Conservation (phyloP, 2,888 invertebrate genomes). For the Caenorhabditis becei region DNA sequence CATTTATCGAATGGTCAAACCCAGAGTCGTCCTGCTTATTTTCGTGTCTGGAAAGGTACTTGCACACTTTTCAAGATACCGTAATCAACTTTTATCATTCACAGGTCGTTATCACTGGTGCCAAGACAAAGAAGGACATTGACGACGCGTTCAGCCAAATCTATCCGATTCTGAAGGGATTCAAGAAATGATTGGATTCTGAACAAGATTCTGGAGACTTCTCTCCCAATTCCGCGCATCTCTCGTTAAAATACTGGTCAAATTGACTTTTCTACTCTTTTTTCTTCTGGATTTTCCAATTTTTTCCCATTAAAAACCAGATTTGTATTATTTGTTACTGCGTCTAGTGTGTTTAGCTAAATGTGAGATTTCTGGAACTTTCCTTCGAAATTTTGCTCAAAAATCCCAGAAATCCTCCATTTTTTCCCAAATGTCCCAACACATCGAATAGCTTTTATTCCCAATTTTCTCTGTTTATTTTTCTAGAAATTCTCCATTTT, state of each 20-base stretch:
- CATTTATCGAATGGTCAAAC: constrained; percentile 93
- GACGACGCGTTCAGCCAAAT: constrained; percentile 95
- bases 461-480: background rate
- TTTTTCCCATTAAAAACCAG: no score
- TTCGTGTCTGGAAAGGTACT: constrained; percentile 97
- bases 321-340: no score
- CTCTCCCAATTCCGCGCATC: background rate
- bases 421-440: no score
- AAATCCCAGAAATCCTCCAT: no score
- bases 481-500: background rate
- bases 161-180: constrained; percentile 94
- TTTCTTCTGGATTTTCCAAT: no score
- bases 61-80: background rate
- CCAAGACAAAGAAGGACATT: constrained; percentile 92
- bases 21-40: constrained; percentile 94
- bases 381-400: no score
- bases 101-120: constrained; percentile 91
- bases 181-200: constrained; percentile 90
- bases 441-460: no score
- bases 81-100: no score
- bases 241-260: background rate
- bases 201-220: background rate
- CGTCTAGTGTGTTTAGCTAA: no score
- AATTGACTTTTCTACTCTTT: no score
- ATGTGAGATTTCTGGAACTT: no score